These are phyloP conservation scores for Eclectus roratus DNA, from an alignment of 2,113 vertebrate genomes.

Conservation along the genomic window DNA sequence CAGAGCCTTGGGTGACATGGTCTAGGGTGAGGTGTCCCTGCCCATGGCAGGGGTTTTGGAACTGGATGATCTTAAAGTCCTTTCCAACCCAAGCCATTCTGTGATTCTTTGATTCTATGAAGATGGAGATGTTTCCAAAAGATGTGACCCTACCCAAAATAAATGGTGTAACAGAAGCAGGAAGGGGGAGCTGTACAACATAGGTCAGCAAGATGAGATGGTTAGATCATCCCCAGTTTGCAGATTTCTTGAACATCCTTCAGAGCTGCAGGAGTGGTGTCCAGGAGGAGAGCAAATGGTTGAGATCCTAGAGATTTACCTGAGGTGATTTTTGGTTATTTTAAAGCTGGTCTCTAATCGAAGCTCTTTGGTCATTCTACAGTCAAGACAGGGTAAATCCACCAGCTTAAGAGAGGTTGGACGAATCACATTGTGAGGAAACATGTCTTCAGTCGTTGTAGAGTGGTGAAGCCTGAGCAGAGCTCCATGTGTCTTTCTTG, in stretches of 20 bases:
- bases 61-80: not conserved
- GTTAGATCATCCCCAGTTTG: not conserved
- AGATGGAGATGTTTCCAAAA: not conserved
- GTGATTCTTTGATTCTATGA: not conserved
- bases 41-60: not conserved
- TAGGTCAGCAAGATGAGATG: not conserved
- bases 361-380: not conserved
- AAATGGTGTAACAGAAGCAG: rapidly evolving
- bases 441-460: not conserved
- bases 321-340: not conserved
- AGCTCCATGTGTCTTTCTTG: not conserved
- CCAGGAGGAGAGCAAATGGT: not conserved
- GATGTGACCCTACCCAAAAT: not conserved
- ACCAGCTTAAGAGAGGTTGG: not conserved
- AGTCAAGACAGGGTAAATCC: not conserved
- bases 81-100: not conserved
- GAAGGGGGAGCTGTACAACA: not conserved
- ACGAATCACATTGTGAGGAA: not conserved
- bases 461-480: not conserved
- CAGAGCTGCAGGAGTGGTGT: not conserved
- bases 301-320: not conserved
- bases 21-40: not conserved
- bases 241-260: not conserved
- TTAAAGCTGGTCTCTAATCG: not conserved
- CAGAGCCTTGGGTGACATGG: not conserved